Percentiles rank a stretch among this genome's conserved stretches.
Conservation (phyloP, 2,113 vertebrate genomes). For the Rhipidura dahli region DNA sequence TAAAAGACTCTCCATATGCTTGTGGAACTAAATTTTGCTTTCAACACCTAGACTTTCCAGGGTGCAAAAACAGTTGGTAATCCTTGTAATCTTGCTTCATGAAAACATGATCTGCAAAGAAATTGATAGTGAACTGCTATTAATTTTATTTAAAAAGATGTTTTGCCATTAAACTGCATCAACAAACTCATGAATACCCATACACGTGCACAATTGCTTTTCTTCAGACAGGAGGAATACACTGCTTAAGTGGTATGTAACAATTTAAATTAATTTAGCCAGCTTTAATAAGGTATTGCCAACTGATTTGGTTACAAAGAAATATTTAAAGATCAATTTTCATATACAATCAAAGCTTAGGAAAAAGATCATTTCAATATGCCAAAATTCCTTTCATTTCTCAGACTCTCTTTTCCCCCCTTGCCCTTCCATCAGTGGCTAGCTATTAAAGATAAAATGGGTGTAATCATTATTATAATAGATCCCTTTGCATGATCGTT, state of each 20-base stretch:
- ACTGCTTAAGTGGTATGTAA: not conserved
- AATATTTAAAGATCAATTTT: slow-evolving; percentile 34
- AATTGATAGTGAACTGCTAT: not conserved
- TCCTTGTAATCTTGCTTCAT: not conserved
- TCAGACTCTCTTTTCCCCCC: not conserved
- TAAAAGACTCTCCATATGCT: not conserved
- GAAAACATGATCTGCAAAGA: not conserved
- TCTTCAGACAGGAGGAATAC: not conserved
- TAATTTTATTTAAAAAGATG: not conserved
- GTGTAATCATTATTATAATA: slow-evolving; percentile 6
- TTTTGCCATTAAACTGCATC: not conserved
- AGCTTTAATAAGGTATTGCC: slow-evolving; percentile 32
- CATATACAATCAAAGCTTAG: not conserved
- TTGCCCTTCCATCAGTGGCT: slow-evolving; percentile 18
- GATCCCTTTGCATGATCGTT: slow-evolving; percentile 2
- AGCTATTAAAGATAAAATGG: slow-evolving; percentile 30
- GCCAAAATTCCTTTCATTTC: not conserved
- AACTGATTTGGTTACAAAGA: slow-evolving; percentile 13
- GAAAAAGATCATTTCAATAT: not conserved
- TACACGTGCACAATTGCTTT: not conserved
- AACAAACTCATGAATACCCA: not conserved
- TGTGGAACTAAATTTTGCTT: not conserved
- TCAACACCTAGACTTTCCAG: not conserved
- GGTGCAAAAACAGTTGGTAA: not conserved
- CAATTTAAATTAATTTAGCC: slow-evolving; percentile 49